A percentile compares a stretch with the other conserved stretches of the same genome.
These are phyloP conservation scores for Caenorhabditis auriculariae DNA, from an alignment of 2,888 invertebrate genomes.

Conservation along the genomic window DNA sequence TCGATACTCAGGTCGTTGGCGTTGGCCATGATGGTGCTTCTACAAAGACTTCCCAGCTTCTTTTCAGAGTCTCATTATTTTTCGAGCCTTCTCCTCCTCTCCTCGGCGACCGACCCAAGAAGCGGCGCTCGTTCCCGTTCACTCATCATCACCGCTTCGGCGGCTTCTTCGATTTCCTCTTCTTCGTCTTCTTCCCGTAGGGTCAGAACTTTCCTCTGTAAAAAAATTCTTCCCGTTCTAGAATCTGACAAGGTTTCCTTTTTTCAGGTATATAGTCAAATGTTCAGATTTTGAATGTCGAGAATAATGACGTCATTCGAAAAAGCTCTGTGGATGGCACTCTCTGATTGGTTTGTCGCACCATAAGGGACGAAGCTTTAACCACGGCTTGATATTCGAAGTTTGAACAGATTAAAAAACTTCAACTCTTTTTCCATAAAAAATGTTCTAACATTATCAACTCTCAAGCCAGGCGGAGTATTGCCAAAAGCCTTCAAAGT, in stretches of 20 bases:
- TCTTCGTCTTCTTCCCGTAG: constrained; percentile 38
- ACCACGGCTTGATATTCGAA: no score
- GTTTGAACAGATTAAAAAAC: no score
- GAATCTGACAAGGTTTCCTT: no score
- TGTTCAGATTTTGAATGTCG: no score
- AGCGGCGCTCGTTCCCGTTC: constrained; percentile 23
- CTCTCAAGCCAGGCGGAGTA: constrained; percentile 34
- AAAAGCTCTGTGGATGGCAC: no score
- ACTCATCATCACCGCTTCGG: constrained; percentile 13
- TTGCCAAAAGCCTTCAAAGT: constrained; percentile 51
- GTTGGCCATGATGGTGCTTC: constrained; percentile 23
- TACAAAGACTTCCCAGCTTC: no score
- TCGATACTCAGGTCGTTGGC: constrained; percentile 39
- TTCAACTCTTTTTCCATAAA: not conserved
- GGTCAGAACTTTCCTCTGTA: constrained; percentile 26
- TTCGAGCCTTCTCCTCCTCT: constrained; percentile 26
- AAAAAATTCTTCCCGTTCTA: not conserved
- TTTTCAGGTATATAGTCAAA: no score
- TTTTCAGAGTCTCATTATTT: no score
- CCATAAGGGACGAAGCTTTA: no score
- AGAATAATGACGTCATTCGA: no score
- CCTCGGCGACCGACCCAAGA: constrained; percentile 21
- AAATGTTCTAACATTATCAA: constrained; percentile 14
- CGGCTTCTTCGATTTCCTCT: constrained; percentile 24
- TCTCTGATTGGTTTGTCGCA: no score